Conservation (phyloP, 2,888 invertebrate species). For the Halocaridina rubra region DNA sequence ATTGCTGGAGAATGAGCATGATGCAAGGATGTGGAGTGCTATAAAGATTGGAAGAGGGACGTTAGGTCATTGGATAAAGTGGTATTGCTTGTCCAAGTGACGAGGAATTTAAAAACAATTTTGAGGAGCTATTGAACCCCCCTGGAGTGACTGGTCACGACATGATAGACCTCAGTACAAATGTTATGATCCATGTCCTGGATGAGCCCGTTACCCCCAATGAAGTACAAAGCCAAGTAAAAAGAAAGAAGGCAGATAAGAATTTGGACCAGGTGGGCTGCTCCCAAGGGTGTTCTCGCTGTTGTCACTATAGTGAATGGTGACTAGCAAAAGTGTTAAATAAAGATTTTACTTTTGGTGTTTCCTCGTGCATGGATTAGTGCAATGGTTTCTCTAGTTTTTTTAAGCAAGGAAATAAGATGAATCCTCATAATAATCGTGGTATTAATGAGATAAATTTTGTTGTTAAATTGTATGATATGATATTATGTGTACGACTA, state of each 20-base stretch:
- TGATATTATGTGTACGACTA: too few relatives aligned
- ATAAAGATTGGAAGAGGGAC: neutral
- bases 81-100: too few relatives aligned
- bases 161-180: too few relatives aligned
- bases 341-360: neutral
- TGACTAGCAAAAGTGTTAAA: neutral
- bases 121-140: too few relatives aligned
- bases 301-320: neutral
- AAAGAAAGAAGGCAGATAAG: neutral
- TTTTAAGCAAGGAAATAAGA: too few relatives aligned
- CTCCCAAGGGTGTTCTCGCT: neutral
- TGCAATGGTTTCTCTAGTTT: neutral
- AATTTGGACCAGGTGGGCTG: neutral
- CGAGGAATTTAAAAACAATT: too few relatives aligned
- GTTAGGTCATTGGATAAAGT: neutral
- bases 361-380: neutral
- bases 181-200: too few relatives aligned
- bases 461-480: too few relatives aligned
- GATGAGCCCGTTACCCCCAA: too few relatives aligned
- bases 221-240: neutral
- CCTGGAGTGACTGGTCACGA: too few relatives aligned
- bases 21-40: neutral
- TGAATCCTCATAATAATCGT: too few relatives aligned
- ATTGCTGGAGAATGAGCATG: neutral
- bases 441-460: neutral